Evolutionary conservation across 1,140 invertebrate species (phyloP).

Genomic region (Ctenoplectra terminalis): DNA sequence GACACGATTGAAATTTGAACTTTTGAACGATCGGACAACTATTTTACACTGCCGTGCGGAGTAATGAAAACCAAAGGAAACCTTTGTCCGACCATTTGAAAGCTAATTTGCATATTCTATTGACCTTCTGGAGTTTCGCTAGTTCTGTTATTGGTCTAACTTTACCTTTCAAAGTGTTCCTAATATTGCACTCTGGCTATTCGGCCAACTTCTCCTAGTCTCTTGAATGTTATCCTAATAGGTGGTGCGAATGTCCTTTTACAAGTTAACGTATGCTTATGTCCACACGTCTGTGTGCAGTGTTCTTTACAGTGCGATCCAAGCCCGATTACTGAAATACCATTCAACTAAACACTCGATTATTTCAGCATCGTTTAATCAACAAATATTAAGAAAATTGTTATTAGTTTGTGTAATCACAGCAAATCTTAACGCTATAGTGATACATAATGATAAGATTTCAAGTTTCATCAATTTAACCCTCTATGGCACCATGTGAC

Average conservation of each 20-base stretch:
- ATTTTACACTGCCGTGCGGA: too few species aligned
- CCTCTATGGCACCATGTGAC: too few species aligned
- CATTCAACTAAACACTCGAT: too few species aligned
- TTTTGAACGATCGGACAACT: too few species aligned
- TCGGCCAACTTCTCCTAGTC: slow-evolving; percentile 25
- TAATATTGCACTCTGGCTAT: slow-evolving; percentile 33
- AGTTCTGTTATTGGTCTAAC: slow-evolving; percentile 39
- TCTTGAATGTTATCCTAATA: slow-evolving; percentile 25
- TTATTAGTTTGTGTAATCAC: too few species aligned
- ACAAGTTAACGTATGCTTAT: slow-evolving; percentile 10
- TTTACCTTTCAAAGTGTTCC: slow-evolving; percentile 37
- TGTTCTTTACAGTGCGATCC: background rate
- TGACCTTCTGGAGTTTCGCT: slow-evolving; percentile 16
- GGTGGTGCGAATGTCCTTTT: background rate
- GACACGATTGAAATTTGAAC: too few species aligned
- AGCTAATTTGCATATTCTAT: slow-evolving; percentile 42
- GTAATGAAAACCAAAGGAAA: slow-evolving; percentile 15
- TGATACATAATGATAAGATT: too few species aligned
- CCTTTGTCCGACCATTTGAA: slow-evolving; percentile 9
- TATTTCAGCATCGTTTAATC: too few species aligned
- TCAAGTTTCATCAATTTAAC: too few species aligned
- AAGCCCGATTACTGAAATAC: background rate
- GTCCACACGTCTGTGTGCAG: background rate
- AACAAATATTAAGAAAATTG: too few species aligned
- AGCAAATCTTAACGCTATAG: too few species aligned